phyloP scores from a whole-genome alignment of 2,113 vertebrate species.

The Saguinus midas region DNA sequence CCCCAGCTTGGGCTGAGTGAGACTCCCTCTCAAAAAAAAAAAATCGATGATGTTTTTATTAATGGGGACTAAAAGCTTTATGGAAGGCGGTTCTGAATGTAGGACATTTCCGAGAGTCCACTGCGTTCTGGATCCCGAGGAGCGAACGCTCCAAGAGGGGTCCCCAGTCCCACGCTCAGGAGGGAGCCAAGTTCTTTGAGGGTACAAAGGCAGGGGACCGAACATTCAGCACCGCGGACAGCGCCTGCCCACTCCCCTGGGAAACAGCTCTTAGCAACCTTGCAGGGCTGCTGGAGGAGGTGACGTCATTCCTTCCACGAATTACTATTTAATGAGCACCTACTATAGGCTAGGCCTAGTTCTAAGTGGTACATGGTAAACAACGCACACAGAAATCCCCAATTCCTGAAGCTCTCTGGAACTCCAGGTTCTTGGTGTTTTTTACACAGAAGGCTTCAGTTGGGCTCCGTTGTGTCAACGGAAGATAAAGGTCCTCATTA shows the following conservation, averaged over 20 bases:
- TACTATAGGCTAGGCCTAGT: neutral
- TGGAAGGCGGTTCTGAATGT: neutral
- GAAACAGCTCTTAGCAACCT: fast-evolving
- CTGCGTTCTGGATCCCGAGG: neutral
- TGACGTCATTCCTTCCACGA: neutral
- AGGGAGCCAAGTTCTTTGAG: neutral
- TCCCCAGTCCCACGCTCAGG: neutral
- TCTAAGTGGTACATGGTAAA: neutral
- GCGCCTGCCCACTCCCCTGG: fast-evolving
- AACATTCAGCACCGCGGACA: neutral
- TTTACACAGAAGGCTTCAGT: neutral
- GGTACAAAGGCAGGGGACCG: fast-evolving
- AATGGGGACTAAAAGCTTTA: conserved; percentile 12
- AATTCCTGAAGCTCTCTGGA: neutral
- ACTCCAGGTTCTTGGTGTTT: neutral
- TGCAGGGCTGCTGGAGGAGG: neutral
- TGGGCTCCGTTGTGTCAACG: neutral
- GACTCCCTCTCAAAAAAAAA: too few relatives aligned
- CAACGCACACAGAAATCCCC: neutral
- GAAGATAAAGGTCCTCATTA: neutral
- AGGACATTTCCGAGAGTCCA: neutral
- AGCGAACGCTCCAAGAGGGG: neutral
- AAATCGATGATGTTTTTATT: conserved; percentile 7
- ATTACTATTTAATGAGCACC: neutral
- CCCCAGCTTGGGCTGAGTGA: too few relatives aligned